These are phyloP conservation scores for Rattus norvegicus DNA, from an alignment of 2,113 vertebrate genomes.

Conservation along the genomic window GRCr8 NC_086028.1:29305501-29306000, in stretches of 20 bases:
- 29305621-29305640: not conserved
- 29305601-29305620: not conserved
- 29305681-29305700: not conserved
- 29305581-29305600: not conserved
- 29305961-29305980: not conserved
- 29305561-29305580: not conserved
- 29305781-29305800: not conserved
- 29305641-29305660: not conserved
- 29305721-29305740: not conserved
- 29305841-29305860: not conserved
- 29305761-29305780: not conserved
- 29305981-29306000: not conserved
- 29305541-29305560: slow-evolving; percentile 7
- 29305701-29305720: not conserved
- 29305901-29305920: slow-evolving; percentile 41
- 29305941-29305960: not conserved
- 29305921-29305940: not conserved
- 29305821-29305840: not conserved
- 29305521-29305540: not conserved
- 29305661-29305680: not conserved
- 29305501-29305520: not conserved
- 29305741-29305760: not conserved
- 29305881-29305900: not conserved
- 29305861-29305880: not conserved
- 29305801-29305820: not conserved